phyloP scores from a whole-genome alignment of 1,140 invertebrate genomes.

The Marisa cornuarietis region DNA sequence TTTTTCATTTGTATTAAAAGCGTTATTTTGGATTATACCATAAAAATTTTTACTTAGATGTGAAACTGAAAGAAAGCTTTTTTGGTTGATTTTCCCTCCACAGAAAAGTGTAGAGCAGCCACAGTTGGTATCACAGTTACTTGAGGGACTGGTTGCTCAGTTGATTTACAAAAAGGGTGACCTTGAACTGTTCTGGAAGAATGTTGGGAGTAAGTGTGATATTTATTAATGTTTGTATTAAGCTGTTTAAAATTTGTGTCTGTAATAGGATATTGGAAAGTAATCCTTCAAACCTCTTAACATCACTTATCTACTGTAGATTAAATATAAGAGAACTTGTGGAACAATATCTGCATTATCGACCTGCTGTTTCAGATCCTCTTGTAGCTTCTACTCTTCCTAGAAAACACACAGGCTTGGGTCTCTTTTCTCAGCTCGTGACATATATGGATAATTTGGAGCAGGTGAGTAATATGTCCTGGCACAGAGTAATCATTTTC shows the following conservation, averaged over 20 bases:
- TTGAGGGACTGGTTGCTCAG: slow-evolving; percentile 8
- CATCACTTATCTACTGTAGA: background rate
- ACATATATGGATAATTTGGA: background rate
- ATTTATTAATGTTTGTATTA: background rate
- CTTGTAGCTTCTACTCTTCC: slow-evolving; percentile 12
- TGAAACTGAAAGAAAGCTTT: background rate
- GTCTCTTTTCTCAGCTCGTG: slow-evolving; percentile 11
- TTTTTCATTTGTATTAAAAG: no score
- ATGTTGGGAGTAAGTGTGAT: slow-evolving; percentile 18
- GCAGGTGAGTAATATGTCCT: no score
- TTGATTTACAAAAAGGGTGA: background rate
- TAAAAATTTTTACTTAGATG: no score
- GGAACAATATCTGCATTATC: background rate
- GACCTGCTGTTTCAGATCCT: slow-evolving; percentile 1
- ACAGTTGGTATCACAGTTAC: background rate
- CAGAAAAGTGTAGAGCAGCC: slow-evolving; percentile 13
- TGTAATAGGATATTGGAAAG: no score
- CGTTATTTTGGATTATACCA: no score
- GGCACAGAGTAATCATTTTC: no score
- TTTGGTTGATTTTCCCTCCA: background rate
- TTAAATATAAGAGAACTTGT: background rate
- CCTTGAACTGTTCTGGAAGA: slow-evolving; percentile 6
- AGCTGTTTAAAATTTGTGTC: no score
- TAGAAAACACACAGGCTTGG: slow-evolving; percentile 8
- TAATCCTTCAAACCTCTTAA: no score